Conservation (phyloP, 2,797 vertebrate genomes). For the Pangasius krempfi region DNA sequence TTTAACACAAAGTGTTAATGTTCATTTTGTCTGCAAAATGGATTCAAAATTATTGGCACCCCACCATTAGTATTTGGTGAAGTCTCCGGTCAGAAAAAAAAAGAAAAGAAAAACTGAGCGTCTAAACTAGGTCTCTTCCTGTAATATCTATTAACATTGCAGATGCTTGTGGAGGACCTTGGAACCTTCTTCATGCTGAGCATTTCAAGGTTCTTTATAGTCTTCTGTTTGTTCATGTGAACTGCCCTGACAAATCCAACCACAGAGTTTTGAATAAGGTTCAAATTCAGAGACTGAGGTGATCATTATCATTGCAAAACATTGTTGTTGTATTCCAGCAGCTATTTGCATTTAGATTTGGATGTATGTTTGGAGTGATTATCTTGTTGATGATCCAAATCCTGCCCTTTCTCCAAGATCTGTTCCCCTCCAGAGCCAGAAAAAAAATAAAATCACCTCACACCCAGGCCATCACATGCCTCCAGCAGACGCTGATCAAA, state of each 20-base stretch:
- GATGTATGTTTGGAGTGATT: background rate
- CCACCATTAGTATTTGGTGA: too few relatives aligned
- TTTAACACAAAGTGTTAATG: too few relatives aligned
- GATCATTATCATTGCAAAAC: background rate
- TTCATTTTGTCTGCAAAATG: too few relatives aligned
- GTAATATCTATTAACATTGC: background rate
- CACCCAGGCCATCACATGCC: background rate
- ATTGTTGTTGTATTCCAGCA: background rate
- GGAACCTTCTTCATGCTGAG: background rate
- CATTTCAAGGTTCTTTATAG: background rate
- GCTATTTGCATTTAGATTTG: background rate
- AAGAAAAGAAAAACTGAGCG: background rate
- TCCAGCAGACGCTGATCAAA: background rate
- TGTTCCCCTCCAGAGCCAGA: background rate
- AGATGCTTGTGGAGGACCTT: background rate
- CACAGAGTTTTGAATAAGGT: conserved; percentile 2
- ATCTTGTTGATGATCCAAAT: background rate
- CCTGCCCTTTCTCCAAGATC: background rate
- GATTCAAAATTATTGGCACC: too few relatives aligned
- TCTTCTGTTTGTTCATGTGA: background rate
- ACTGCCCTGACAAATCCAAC: background rate
- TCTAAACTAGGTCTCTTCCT: background rate
- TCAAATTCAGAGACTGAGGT: background rate
- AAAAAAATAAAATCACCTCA: background rate
- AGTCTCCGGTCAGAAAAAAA: background rate